Percentiles rank a stretch among this genome's conserved stretches.
Conservation (phyloP, 2,113 vertebrate species). For the Rousettus leschenaultii region DNA sequence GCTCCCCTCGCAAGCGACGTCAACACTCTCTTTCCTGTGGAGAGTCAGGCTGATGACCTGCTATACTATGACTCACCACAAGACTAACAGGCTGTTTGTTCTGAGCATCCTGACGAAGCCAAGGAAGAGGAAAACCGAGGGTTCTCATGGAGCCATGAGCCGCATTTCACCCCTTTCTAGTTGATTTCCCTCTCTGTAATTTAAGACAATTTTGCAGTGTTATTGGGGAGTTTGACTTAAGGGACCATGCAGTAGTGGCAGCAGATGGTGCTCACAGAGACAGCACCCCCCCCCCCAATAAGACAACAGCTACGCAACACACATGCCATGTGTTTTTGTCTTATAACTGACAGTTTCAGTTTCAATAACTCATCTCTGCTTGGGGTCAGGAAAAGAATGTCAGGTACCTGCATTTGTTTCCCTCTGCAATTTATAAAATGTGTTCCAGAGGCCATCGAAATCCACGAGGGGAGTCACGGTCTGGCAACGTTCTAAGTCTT, state of each 20-base stretch:
- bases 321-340: constrained; percentile 49
- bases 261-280: constrained; percentile 75
- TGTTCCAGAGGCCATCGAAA: neutral
- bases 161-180: constrained; percentile 56
- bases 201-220: constrained; percentile 71
- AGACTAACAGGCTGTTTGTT: neutral
- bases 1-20: neutral
- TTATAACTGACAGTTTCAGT: constrained; percentile 62
- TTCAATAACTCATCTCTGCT: constrained; percentile 69
- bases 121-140: neutral
- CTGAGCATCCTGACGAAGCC: constrained; percentile 24
- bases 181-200: constrained; percentile 72
- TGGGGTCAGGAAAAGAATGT: neutral
- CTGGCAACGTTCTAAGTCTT: neutral
- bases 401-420: neutral
- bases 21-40: neutral
- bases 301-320: constrained; percentile 76
- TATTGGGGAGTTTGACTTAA: constrained; percentile 72
- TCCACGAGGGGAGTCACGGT: neutral
- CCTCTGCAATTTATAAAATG: neutral
- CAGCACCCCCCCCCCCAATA: constrained; percentile 49
- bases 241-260: constrained; percentile 53
- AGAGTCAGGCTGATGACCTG: neutral
- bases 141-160: constrained; percentile 48
- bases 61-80: neutral